Evolutionary conservation across 2,797 vertebrate species (phyloP).

Genomic region (Microtus obscurus): DNA sequence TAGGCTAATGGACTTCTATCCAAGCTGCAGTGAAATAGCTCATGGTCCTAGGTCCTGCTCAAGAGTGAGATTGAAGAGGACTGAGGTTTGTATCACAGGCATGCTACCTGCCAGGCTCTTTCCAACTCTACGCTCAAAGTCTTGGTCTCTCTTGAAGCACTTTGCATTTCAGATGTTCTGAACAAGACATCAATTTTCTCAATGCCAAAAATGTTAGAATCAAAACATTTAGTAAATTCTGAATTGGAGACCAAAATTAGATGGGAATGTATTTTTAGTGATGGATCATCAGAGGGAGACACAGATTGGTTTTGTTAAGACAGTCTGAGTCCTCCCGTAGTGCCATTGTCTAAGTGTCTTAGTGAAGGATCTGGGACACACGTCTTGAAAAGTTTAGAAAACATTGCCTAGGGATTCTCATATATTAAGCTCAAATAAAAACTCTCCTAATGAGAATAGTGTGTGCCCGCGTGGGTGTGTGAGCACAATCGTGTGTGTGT

Average conservation of each 20-base stretch:
- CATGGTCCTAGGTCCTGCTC: not conserved
- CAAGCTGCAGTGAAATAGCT: not conserved
- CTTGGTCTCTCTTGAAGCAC: not conserved
- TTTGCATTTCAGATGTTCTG: not conserved
- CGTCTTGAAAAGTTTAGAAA: not conserved
- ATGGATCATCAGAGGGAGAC: not conserved
- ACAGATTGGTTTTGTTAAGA: not conserved
- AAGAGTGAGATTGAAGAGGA: not conserved
- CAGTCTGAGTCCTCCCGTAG: not conserved
- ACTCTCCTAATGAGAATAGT: not conserved
- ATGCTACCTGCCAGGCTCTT: not conserved
- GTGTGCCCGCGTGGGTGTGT: not conserved
- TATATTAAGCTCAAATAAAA: not conserved
- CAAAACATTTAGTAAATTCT: not conserved
- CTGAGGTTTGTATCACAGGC: not conserved
- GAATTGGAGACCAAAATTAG: not conserved
- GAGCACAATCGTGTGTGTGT: too few species aligned
- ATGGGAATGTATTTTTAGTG: not conserved
- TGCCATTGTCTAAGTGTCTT: conserved; percentile 2
- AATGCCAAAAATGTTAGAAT: not conserved
- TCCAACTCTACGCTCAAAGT: not conserved
- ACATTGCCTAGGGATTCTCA: not conserved
- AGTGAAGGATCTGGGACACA: accelerated
- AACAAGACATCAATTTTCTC: not conserved
- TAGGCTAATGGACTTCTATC: not conserved